Percentiles rank a stretch among this genome's conserved stretches.
phyloP scores from a whole-genome alignment of 2,888 invertebrate species.

The Rhimphoctona megacephalus region DNA sequence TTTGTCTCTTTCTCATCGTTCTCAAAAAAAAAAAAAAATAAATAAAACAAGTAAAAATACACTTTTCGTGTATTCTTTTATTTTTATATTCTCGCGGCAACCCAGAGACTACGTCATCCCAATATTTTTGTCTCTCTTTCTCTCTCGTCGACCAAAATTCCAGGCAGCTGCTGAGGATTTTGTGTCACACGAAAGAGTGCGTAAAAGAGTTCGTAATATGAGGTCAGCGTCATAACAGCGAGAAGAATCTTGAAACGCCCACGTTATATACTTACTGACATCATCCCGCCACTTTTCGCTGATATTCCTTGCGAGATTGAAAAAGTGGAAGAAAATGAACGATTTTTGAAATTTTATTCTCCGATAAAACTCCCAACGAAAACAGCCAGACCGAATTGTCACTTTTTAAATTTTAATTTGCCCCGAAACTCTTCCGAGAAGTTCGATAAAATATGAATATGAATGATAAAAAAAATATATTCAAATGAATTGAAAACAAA shows the following conservation, averaged over 20 bases:
- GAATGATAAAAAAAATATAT: background rate
- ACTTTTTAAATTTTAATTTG: no score
- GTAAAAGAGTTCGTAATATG: slow-evolving; percentile 52
- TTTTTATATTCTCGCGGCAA: background rate
- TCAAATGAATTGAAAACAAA: background rate
- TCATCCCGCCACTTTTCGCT: slow-evolving; percentile 49
- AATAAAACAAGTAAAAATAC: background rate
- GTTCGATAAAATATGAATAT: background rate
- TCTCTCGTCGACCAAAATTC: background rate
- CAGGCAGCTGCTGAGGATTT: slow-evolving; percentile 44
- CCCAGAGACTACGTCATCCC: background rate
- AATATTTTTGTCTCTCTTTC: slow-evolving; percentile 1
- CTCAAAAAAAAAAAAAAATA: background rate
- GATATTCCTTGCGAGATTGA: background rate
- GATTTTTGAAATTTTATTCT: background rate
- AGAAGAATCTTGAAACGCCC: slow-evolving; percentile 59
- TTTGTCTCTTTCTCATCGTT: background rate
- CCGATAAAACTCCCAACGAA: background rate
- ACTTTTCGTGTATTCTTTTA: background rate
- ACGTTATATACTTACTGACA: slow-evolving; percentile 55
- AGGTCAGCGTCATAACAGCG: slow-evolving; percentile 60
- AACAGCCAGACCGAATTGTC: no score
- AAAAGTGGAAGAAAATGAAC: background rate
- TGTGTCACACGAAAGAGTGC: slow-evolving; percentile 34
- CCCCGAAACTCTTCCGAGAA: background rate